Evolutionary conservation across 2,888 invertebrate species (phyloP), one percentile per base, ranked within the genome.

Genomic region (Glaucopsyche alexis): DNA sequence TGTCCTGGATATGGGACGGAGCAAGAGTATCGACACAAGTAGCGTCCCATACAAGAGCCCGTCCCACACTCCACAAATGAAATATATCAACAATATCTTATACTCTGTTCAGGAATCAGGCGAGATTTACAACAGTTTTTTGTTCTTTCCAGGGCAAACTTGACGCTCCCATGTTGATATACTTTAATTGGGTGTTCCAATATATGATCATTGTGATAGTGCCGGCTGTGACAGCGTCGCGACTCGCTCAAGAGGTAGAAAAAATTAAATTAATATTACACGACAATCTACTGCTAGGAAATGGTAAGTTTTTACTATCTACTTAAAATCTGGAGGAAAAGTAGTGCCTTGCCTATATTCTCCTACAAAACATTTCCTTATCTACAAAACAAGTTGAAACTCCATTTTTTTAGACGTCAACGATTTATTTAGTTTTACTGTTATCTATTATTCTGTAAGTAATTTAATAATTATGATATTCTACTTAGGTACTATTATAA

Each of bases 231-330:
- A n/a, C 67, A 2, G 74, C 74, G 2, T 71, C 74, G 19, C 45
- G 29, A 14, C 7, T 75, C 0, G 16, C 55, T 7, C 47, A 29
- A 45, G 71, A 74, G 71, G 74, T 74, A n/a, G 50, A 72, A 29
- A 75, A 72, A 11, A 72, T 74, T n/a, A 74, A 74, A 40, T 11
- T 75, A n/a, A 13, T 74, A 9, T 16, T 75, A n/a, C 73, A 75
- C 29, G 71, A 75, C 6, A 75, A 49, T 64, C 67, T 74, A 16
- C 66, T 74, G n/a, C 14, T 66, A 45, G 74, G 72, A 66, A 71
- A 29, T 66, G 72, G 75, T 74, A 71, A 16, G 60, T 13, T 3
- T 6, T 49, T 47, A 42, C 11, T 5, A 29, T 60, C 29, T 3
- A 19, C 19, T 55, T 5, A 5, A 19, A 11, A 60, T 60, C 60